These are phyloP conservation scores for Chaetops frenatus DNA, from an alignment of 2,113 vertebrate genomes.

Conservation along the genomic window DNA sequence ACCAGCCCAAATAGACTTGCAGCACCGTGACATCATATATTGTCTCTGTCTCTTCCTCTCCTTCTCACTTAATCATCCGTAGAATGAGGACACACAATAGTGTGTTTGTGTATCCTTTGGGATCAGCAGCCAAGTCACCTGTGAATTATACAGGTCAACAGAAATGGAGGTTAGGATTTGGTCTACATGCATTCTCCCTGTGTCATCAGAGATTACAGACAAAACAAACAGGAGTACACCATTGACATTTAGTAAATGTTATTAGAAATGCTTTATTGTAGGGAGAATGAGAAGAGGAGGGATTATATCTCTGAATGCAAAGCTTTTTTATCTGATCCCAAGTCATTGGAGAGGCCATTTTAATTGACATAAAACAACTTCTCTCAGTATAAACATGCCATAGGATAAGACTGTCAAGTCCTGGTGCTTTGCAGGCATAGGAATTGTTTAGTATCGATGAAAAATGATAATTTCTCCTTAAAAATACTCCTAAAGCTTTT, in stretches of 20 bases:
- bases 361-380: neutral
- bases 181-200: neutral
- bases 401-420: neutral
- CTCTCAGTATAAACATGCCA: neutral
- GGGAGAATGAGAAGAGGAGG: neutral
- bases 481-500: neutral
- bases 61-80: constrained; percentile 41
- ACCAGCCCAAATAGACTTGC: neutral
- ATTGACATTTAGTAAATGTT: neutral
- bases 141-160: constrained; percentile 37
- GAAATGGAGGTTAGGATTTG: constrained; percentile 12
- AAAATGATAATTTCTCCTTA: neutral
- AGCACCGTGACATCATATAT: neutral
- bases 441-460: neutral
- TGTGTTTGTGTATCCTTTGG: neutral
- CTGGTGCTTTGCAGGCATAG: neutral
- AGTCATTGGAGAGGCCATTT: neutral
- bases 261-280: neutral
- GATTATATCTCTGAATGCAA: neutral
- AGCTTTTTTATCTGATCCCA: neutral
- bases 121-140: constrained; percentile 32
- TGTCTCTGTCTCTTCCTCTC: neutral
- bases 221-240: neutral
- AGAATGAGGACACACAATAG: constrained; percentile 12
- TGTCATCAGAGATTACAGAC: neutral